Base-by-base conservation (phyloP, 2,797 vertebrate species). In the Xerus rutilus region DNA sequence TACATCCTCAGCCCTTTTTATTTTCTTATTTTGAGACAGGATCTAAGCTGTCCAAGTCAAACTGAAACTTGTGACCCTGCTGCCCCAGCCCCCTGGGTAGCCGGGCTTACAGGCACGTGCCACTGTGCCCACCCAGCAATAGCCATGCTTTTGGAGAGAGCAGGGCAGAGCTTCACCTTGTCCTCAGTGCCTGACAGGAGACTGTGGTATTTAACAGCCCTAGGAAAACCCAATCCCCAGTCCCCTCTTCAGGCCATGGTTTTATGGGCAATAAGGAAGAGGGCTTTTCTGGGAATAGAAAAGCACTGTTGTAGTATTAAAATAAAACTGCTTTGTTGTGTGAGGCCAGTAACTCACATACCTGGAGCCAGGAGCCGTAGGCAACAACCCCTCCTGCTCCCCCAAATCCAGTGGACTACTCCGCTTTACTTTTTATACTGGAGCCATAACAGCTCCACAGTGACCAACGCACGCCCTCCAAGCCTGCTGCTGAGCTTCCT, bases 291-390 rank as follows among this genome's bases (percentile, higher is more conserved):
- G 86, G 35, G 85, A 62, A 72, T 0, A 67, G 25, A n/a, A n/a
- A 64, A 81, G 49, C 62, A 54, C 72, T 47, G 13, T 0, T 69
- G 62, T 62, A 59, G 59, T 43, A 67, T 1, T 77, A 35, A 85
- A 84, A 65, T n/a, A 18, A 93, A 82, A 72, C 1, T 86, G 82
- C 87, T 95, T 69, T 92, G 73, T 45, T 86, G 59, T 5, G 30
- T 76, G 73, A 86, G 73, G 69, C 85, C 76, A 85, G 62, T 77
- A 74, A 82, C 39, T 69, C 59, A n/a, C 23, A 15, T 12, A 69
- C 76, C 45, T 8, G 57, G 70, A 62, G 86, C 70, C 5, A 32
- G 49, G 17, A 77, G 39, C 32, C 86, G 32, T n/a, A 5, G 64
- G 52, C 47, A 13, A 62, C 2, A 25, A 52, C 47, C 54, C 11